Evolutionary conservation across 2,797 vertebrate species (phyloP), one percentile per base, ranked within the genome.

Genomic region (Margarornis squamiger): DNA sequence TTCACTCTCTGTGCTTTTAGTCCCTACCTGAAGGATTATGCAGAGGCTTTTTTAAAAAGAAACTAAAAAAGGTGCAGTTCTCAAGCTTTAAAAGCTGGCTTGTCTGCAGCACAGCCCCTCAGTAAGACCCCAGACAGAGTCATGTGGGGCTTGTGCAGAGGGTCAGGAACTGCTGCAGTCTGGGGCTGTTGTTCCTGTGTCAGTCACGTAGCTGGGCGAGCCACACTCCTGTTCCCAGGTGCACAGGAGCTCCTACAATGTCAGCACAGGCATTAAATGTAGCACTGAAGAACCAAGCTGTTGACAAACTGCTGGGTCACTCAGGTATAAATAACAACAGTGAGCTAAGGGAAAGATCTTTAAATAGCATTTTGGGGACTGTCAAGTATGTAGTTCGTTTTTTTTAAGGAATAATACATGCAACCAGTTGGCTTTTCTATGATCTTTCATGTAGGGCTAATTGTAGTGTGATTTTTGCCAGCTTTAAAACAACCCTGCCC

Each of bases 241-340:
- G 26, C 12, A 4, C 1, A 16, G 45, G 51, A 57, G 46, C 29
- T 21, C 14, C 55, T 18, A 3, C 22, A 7, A 1, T 3, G 24
- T 5, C 73, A 32, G 48, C 21, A 34, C 11, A 10, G 49, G 24
- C 24, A 5, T 48, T 52, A 46, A 43, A 54, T 0, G 9, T 0
- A 71, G 52, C 36, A 38, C 52, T 57, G 57, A 9, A 12, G 16
- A 41, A 68, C 2, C 22, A 63, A 52, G n/a, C 38, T 63, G 6
- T 36, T 59, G 49, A 57, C 13, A 27, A 48, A 65, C 14, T n/a
- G 27, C 48, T 24, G 36, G 15, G 29, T 66, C 34, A 22, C 45
- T 52, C 12, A 2, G 34, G 57, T 74, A 18, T 41, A 54, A 48
- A 48, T 48, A 17, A 54, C 59, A 62, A 21, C 5, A 34, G 48